A percentile compares a stretch with the other conserved stretches of the same genome.
phyloP scores from a whole-genome alignment of 2,113 vertebrate genomes.

The Clinocottus analis region DNA sequence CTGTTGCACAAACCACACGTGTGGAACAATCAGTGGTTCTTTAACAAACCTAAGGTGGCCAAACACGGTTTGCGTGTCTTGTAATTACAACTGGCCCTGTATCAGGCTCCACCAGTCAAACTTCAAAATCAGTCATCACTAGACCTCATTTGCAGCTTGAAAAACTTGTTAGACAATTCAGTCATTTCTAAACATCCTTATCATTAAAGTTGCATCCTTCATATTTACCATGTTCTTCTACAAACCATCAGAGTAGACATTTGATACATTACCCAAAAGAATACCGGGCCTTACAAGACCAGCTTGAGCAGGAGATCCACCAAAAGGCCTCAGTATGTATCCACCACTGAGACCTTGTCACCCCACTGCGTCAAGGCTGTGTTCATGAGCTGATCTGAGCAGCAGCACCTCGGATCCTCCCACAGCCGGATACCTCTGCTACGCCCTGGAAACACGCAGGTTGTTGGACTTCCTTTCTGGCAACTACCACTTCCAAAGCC shows the following conservation, averaged over 20 bases:
- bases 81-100: constrained; percentile 16
- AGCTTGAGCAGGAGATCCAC: constrained; percentile 15
- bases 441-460: neutral
- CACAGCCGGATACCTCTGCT: neutral
- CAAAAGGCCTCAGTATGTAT: neutral
- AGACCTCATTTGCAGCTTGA: constrained; percentile 38
- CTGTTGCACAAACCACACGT: constrained; percentile 35
- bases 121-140: constrained; percentile 6
- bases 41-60: constrained; percentile 73
- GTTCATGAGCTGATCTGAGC: neutral
- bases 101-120: constrained; percentile 3
- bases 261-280: neutral
- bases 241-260: neutral
- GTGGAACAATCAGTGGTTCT: constrained; percentile 66
- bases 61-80: constrained; percentile 58
- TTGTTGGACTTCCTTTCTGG: neutral
- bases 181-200: constrained; percentile 11
- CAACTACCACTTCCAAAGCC: neutral
- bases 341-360: neutral
- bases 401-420: neutral
- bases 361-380: too few relatives aligned
- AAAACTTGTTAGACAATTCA: constrained; percentile 26
- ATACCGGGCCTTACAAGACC: neutral
- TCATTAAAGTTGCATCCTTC: neutral
- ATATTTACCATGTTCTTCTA: constrained; percentile 3